A percentile compares a stretch with the other conserved stretches of the same genome.
Evolutionary conservation across 2,797 vertebrate genomes (phyloP).

Genomic region (Chiroxiphia lanceolata): DNA sequence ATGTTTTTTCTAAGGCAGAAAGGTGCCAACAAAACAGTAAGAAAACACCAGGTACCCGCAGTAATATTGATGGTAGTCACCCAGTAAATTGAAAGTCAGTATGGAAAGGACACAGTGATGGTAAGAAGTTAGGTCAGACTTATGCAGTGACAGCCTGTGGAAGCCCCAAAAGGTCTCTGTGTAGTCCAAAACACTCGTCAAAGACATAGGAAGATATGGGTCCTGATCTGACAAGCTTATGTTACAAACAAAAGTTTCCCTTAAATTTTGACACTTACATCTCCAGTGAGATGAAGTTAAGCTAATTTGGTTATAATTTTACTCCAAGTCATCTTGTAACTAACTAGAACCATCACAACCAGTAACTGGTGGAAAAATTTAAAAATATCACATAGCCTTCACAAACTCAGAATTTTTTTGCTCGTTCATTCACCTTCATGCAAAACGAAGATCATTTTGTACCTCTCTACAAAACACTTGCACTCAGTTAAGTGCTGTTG

Average conservation of each 20-base stretch:
- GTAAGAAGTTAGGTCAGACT: neutral
- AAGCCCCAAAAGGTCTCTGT: neutral
- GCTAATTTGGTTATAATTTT: neutral
- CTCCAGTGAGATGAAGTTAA: neutral
- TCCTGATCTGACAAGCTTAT: neutral
- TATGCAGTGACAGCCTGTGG: neutral
- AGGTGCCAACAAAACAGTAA: neutral
- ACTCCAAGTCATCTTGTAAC: neutral
- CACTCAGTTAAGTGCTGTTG: neutral
- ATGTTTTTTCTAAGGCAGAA: neutral
- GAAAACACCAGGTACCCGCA: neutral
- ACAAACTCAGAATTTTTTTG: neutral
- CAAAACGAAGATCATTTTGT: rapidly evolving
- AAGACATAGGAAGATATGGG: neutral
- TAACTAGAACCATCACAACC: neutral
- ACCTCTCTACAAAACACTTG: neutral
- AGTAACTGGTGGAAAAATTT: neutral
- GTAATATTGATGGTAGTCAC: neutral
- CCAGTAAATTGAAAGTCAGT: neutral
- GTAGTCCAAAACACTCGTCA: neutral
- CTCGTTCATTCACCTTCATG: neutral
- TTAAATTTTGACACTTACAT: neutral
- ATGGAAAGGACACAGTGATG: neutral
- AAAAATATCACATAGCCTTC: neutral
- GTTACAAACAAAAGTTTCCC: neutral